Evolutionary conservation across 2,888 invertebrate species (phyloP), one percentile per base, ranked within the genome.

Genomic region (Trachelus troglodyta): DNA sequence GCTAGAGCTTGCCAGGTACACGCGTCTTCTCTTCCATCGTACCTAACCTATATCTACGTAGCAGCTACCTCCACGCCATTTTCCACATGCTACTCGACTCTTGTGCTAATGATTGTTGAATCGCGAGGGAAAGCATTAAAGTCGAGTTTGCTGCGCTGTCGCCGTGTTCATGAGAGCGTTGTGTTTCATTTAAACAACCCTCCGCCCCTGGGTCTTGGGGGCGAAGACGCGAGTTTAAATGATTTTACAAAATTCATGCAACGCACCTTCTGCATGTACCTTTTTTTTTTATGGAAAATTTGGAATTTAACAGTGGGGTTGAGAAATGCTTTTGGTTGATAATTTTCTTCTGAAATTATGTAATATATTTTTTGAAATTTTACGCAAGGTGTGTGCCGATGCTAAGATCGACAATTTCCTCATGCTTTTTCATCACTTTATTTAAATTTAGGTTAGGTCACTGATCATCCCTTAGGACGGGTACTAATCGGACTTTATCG

Each of bases 21-120:
- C 31, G 71, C 71, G 71, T 23, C 71, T n/a, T 69, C 69, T 34
- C 33, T 23, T 23, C 34, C 71, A 12, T 71, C 31, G 31, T 71
- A 56, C 56, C 9, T 71, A 71, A 33, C 33, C 73, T 77, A 68
- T 35, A 37, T 69, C 23, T 71, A 34, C 34, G 35, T 35, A 23
- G 23, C 56, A 56, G 56, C 56, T 23, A 56, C 56, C 75, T 15
- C 12, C 71, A 23, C 31, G 31, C 71, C 12, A 6, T 31, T 33
- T 71, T 71, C 71, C 71, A 71, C 71, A 34, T 34, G 71, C 71
- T 34, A 31, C 71, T 31, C 71, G 71, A 6, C 34, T 33, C 12
- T 31, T 33, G 71, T 71, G 71, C 71, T 71, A 71, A 71, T 71
- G 71, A 71, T 71, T 71, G 71, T 71, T 71, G 71, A 71, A 71